Base-by-base conservation (phyloP, 2,797 vertebrate species). In the Leptodactylus fallax region DNA sequence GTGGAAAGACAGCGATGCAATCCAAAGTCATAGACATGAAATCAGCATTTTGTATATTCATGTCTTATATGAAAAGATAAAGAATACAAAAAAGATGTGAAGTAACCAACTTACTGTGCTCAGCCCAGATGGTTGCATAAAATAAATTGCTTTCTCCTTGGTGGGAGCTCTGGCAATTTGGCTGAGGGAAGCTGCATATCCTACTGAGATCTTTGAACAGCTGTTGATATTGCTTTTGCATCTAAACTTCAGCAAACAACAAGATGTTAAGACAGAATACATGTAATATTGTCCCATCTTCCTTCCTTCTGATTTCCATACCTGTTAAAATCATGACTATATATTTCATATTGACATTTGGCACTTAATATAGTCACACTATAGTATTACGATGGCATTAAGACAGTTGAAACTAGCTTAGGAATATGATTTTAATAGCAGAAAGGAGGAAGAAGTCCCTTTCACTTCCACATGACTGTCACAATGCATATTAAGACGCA, bases 61-160 rank as follows among this genome's bases (percentile, higher is more conserved):
- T 91, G 92, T 93, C 94, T 93, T 91, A 81, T 91, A 87, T 90
- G 90, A 90, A 91, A 89, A 82, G 80, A 85, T 87, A 86, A 92
- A 93, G 91, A 93, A 89, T 88, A 74, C 55, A 87, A 92, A 72
- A 93, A 94, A 92, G 92, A 89, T 90, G 90, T 91, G 93, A 94
- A 94, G 94, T 92, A 94, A 91, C 95, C 93, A 95, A 92, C 92
- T 93, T 91, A 86, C 91, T 94, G 90, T 94, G 95, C 93, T 93
- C 93, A 95, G 93, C 92, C 93, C 95, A 96, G 95, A 96, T 96
- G 95, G 95, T 91, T 91, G 92, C 94, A 94, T 95, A 95, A 95
- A 96, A 94, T 94, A 95, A 96, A 96, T 95, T 94, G 94, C 93
- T 90, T 8, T 95, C 94, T 94, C 92, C 94, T 95, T 92, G 51